These are phyloP conservation scores for Podabrus alpinus DNA, from an alignment of 2,888 invertebrate species.

Conservation along the genomic window DNA sequence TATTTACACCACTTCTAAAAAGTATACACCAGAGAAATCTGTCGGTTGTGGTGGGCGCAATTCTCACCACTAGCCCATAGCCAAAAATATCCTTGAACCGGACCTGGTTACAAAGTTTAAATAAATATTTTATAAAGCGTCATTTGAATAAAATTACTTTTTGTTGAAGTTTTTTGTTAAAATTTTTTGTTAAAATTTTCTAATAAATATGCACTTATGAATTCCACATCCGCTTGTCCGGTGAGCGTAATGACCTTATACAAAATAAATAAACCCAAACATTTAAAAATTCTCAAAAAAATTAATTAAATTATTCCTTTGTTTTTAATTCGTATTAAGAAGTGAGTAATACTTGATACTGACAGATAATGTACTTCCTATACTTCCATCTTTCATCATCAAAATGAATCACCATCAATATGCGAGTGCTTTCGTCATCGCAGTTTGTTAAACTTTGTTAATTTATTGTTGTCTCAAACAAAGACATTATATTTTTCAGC, in stretches of 20 bases:
- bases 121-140: too few species aligned
- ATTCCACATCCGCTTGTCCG: too few species aligned
- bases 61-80: too few species aligned
- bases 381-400: background rate
- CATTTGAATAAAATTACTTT: too few species aligned
- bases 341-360: background rate
- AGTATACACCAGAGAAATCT: too few species aligned
- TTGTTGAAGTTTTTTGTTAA: too few species aligned
- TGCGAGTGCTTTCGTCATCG: background rate
- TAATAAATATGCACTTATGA: too few species aligned
- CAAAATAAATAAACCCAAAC: background rate
- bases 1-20: too few species aligned
- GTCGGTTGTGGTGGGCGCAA: too few species aligned
- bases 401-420: background rate
- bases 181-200: too few species aligned
- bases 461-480: background rate
- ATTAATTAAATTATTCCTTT: background rate
- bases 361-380: background rate
- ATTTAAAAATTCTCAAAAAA: background rate
- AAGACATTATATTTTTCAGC: background rate
- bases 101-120: too few species aligned
- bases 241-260: background rate
- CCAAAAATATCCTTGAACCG: too few species aligned
- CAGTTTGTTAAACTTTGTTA: background rate
- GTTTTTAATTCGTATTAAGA: background rate